phyloP scores from a whole-genome alignment of 2,797 vertebrate species.

The Crax fasciolata region DNA sequence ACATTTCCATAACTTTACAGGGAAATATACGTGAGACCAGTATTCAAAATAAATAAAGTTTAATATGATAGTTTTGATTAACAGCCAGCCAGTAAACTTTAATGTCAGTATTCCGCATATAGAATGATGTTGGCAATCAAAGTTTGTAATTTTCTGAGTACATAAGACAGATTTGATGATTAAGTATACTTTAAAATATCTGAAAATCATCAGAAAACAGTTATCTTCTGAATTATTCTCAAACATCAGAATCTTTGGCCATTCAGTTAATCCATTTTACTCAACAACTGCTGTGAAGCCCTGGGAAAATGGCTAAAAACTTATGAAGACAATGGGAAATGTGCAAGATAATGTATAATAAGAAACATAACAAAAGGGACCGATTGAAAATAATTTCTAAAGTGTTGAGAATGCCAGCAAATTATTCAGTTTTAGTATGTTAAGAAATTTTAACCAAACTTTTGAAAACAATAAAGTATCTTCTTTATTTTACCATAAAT shows the following conservation, averaged over 20 bases:
- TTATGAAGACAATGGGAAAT: neutral
- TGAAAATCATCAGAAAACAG: neutral
- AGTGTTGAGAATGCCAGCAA: neutral
- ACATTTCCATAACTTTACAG: neutral
- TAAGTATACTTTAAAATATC: neutral
- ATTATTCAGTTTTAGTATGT: neutral
- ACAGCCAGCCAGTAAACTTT: conserved; percentile 12
- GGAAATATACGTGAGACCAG: neutral
- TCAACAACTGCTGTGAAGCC: neutral
- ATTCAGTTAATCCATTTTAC: neutral
- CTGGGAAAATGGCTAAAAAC: neutral
- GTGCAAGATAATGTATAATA: neutral
- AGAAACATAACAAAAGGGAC: neutral
- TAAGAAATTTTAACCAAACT: neutral
- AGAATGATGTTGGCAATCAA: conserved; percentile 12
- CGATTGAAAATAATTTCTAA: neutral
- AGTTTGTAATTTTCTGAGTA: conserved; percentile 35
- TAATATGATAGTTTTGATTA: neutral
- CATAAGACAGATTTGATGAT: neutral
- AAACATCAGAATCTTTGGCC: neutral
- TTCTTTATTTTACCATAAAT: neutral
- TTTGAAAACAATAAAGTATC: neutral
- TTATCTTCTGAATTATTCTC: neutral
- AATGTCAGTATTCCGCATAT: conserved; percentile 24
- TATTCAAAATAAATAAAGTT: neutral